Percentiles rank a stretch among this genome's conserved stretches.
These are phyloP conservation scores for Cyprinodon variegatus DNA, from an alignment of 2,113 vertebrate genomes.

Conservation along the genomic window DNA sequence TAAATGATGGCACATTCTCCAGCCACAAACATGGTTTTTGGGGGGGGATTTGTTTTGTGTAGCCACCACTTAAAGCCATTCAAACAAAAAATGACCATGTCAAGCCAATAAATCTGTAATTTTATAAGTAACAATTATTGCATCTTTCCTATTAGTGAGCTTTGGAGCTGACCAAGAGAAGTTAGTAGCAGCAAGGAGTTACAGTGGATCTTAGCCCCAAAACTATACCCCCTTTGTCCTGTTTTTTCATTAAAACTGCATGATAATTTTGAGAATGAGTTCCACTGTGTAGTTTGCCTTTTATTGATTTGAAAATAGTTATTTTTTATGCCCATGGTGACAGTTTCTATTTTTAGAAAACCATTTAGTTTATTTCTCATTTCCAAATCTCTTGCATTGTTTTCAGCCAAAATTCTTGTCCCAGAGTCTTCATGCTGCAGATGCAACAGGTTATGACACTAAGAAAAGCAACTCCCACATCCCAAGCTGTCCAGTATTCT, in stretches of 20 bases:
- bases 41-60: too few species aligned
- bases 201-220: not conserved
- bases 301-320: not conserved
- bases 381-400: constrained; percentile 34
- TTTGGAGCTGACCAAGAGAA: not conserved
- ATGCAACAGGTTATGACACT: constrained; percentile 28
- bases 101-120: not conserved
- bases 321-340: not conserved
- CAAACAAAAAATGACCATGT: not conserved
- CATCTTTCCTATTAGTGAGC: not conserved
- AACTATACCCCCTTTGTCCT: not conserved
- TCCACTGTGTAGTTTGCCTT: not conserved
- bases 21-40: too few species aligned
- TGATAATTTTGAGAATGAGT: not conserved
- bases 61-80: not conserved
- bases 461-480: constrained; percentile 18
- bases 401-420: constrained; percentile 3
- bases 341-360: not conserved
- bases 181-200: not conserved
- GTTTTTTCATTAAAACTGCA: not conserved
- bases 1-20: too few species aligned
- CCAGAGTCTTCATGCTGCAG: constrained; percentile 29
- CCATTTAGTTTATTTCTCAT: constrained; percentile 9
- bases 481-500: constrained; percentile 39
- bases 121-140: not conserved